A percentile compares a stretch with the other conserved stretches of the same genome.
These are phyloP conservation scores for Misgurnus anguillicaudatus DNA, from an alignment of 2,113 vertebrate species.

Conservation along the genomic window DNA sequence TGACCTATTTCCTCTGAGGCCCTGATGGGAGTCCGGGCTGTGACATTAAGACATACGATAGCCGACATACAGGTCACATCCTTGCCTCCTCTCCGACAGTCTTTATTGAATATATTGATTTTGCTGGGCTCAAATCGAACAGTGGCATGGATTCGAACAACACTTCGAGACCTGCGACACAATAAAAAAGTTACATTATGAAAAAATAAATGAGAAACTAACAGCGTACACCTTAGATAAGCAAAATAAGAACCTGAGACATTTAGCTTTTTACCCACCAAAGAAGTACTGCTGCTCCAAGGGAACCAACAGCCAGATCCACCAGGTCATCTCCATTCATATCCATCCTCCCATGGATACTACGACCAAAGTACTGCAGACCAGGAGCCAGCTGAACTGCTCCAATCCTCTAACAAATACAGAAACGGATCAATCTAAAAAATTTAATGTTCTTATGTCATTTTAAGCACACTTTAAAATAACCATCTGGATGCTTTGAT, in stretches of 20 bases:
- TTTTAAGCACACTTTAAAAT: too few species aligned
- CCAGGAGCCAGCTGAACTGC: constrained; percentile 78
- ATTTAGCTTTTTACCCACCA: constrained; percentile 78
- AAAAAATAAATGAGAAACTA: background rate
- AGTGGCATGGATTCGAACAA: constrained; percentile 82
- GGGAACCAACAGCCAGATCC: constrained; percentile 89
- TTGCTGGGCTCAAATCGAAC: constrained; percentile 89
- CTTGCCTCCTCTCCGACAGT: constrained; percentile 86
- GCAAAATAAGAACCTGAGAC: background rate
- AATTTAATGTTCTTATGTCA: background rate
- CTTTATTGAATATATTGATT: constrained; percentile 95
- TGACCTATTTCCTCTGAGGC: constrained; percentile 81
- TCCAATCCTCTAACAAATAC: constrained; percentile 79
- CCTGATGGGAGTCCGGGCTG: constrained; percentile 81
- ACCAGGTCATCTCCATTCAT: constrained; percentile 88
- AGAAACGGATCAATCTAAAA: constrained; percentile 20
- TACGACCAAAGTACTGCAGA: constrained; percentile 93
- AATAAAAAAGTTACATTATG: background rate
- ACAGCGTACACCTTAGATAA: background rate
- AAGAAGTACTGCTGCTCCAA: constrained; percentile 87
- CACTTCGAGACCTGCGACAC: constrained; percentile 85
- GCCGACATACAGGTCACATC: constrained; percentile 92
- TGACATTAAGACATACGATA: constrained; percentile 86
- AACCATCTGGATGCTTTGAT: background rate
- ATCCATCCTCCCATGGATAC: constrained; percentile 90